Evolutionary conservation across 2,888 invertebrate genomes (phyloP).

Genomic region (Sinohyriopsis cumingii): DNA sequence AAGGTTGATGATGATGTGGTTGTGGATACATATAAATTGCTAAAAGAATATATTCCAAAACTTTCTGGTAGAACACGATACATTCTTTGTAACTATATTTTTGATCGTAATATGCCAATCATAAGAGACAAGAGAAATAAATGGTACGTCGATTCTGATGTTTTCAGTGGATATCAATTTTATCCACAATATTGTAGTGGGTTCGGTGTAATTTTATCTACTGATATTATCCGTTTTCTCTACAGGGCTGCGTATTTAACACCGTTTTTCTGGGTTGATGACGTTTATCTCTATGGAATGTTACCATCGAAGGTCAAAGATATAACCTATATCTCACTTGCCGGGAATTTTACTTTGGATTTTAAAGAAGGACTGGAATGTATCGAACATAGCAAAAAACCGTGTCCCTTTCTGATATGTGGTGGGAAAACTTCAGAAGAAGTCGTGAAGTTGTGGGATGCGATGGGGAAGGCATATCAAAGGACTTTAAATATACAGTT

Average conservation of each 20-base stretch:
- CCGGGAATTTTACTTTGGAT: constrained; percentile 11
- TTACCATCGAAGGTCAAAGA: constrained; percentile 27
- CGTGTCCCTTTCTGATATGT: constrained; percentile 24
- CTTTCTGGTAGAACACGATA: constrained; percentile 19
- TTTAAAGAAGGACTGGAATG: constrained; percentile 13
- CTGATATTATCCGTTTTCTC: constrained; percentile 31
- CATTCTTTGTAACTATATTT: constrained; percentile 33
- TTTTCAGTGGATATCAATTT: constrained; percentile 24
- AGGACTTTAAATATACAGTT: no score
- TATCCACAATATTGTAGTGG: constrained; percentile 37
- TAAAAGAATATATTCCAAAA: constrained; percentile 21
- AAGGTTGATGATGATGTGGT: constrained; percentile 56
- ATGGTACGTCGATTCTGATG: constrained; percentile 25
- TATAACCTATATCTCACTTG: constrained; percentile 21
- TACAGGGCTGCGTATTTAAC: constrained; percentile 25
- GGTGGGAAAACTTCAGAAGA: constrained; percentile 14
- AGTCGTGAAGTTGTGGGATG: constrained; percentile 18
- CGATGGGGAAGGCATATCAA: no score
- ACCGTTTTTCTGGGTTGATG: constrained; percentile 41
- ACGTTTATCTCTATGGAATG: constrained; percentile 34
- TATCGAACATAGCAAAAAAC: constrained; percentile 21
- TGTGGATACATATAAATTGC: constrained; percentile 37
- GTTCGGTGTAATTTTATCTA: constrained; percentile 29
- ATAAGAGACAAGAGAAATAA: constrained; percentile 29
- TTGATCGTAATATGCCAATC: constrained; percentile 30